A percentile compares a stretch with the other conserved stretches of the same genome.
Evolutionary conservation across 2,888 invertebrate genomes (phyloP).

Genomic region (Sinhomidia bicolor): DNA sequence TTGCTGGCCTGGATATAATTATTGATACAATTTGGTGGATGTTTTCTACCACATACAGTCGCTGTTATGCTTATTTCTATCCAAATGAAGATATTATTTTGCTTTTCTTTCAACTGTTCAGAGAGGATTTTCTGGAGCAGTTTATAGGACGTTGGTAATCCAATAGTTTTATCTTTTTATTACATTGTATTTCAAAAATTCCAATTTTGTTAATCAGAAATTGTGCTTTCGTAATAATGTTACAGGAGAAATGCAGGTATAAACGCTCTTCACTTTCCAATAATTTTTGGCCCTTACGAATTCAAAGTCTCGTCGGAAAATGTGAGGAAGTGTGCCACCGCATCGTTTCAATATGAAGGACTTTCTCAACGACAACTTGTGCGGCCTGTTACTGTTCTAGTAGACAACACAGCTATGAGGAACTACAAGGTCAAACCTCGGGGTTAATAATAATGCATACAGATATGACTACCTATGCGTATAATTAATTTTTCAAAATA

Average conservation of each 20-base stretch:
- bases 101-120: conserved; percentile 57
- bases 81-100: conserved; percentile 66
- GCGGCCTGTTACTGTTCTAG: conserved; percentile 55
- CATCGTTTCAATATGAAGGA: conserved; percentile 60
- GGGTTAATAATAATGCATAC: no score
- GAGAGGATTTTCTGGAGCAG: conserved; percentile 53
- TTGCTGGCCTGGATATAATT: conserved; percentile 57
- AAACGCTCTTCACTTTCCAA: conserved; percentile 34
- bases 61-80: conserved; percentile 62
- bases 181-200: background rate
- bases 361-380: conserved; percentile 57
- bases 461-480: no score
- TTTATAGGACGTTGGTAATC: conserved; percentile 63
- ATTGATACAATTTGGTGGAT: conserved; percentile 71
- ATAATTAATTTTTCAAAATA: no score
- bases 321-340: conserved; percentile 49
- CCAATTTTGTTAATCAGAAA: background rate
- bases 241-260: conserved; percentile 55
- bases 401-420: conserved; percentile 6
- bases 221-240: background rate
- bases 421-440: conserved; percentile 62
- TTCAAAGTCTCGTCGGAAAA: conserved; percentile 37
- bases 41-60: conserved; percentile 64
- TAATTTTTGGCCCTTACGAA: conserved; percentile 65
- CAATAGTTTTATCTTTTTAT: background rate